phyloP scores from a whole-genome alignment of 2,797 vertebrate species.

The Danio kyathit region DNA sequence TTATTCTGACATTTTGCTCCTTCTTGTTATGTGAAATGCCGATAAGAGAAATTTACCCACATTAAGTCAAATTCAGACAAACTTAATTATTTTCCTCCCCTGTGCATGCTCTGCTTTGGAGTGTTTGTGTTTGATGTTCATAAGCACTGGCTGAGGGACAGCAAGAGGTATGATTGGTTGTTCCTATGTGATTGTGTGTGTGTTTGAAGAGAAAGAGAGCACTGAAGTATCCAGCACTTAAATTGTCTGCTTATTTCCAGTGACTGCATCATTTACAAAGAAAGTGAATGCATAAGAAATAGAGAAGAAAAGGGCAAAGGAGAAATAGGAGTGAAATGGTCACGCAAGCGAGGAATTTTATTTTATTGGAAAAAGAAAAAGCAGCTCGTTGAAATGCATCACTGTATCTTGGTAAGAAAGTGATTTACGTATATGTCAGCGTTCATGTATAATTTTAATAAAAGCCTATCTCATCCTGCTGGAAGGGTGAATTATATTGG shows the following conservation, averaged over 20 bases:
- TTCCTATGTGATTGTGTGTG: slow-evolving; percentile 31
- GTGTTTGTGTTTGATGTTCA: slow-evolving; percentile 58
- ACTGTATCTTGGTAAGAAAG: slow-evolving; percentile 35
- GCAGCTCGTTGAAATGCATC: slow-evolving; percentile 45
- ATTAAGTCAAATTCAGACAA: slow-evolving; percentile 40
- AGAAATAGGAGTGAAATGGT: slow-evolving; percentile 28
- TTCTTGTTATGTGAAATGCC: slow-evolving; percentile 25
- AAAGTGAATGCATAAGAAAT: slow-evolving; percentile 45
- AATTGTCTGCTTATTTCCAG: slow-evolving; percentile 75
- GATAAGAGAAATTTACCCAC: slow-evolving; percentile 43
- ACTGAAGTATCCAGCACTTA: slow-evolving; percentile 66
- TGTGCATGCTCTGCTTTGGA: slow-evolving; percentile 19
- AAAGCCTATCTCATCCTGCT: slow-evolving; percentile 28
- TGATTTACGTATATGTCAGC: slow-evolving; percentile 41
- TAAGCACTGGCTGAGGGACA: slow-evolving; percentile 58
- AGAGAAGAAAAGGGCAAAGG: slow-evolving; percentile 51
- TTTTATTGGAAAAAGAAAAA: slow-evolving; percentile 40
- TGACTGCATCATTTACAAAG: slow-evolving; percentile 68
- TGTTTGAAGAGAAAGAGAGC: slow-evolving; percentile 36
- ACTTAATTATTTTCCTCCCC: slow-evolving; percentile 44
- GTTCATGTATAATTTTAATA: slow-evolving; percentile 43
- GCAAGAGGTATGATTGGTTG: slow-evolving; percentile 41
- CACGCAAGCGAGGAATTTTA: slow-evolving; percentile 24
- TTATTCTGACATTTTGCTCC: slow-evolving; percentile 29
- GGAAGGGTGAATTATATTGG: slow-evolving; percentile 18